A percentile compares a stretch with the other conserved stretches of the same genome.
Conservation (phyloP, 2,113 vertebrate genomes). For the Anguilla rostrata region DNA sequence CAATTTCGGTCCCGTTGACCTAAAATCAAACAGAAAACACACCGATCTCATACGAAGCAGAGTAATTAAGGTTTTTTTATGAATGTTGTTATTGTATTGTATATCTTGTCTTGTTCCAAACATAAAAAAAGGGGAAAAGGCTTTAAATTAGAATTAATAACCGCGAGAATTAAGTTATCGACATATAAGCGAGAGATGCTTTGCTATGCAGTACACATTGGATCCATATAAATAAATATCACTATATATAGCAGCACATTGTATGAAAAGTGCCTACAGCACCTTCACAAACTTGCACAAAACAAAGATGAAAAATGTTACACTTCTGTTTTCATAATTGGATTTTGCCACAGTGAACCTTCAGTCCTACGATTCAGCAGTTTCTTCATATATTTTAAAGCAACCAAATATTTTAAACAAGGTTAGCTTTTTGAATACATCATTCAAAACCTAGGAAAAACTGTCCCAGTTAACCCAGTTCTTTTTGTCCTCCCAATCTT, state of each 20-base stretch:
- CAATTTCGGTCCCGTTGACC: slow-evolving; percentile 97
- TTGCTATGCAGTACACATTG: too few relatives aligned
- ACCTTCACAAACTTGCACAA: neutral
- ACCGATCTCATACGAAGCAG: too few relatives aligned
- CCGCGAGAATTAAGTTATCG: too few relatives aligned
- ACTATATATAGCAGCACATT: neutral
- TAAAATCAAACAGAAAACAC: slow-evolving; percentile 53
- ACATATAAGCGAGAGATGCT: too few relatives aligned
- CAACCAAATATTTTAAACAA: neutral
- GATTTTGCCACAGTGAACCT: neutral
- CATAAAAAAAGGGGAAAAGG: too few relatives aligned
- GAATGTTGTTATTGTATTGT: too few relatives aligned
- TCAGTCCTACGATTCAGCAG: too few relatives aligned
- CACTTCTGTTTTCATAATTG: neutral
- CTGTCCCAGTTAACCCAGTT: neutral
- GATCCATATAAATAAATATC: too few relatives aligned
- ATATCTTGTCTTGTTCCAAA: too few relatives aligned
- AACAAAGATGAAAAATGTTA: neutral
- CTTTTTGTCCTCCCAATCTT: neutral
- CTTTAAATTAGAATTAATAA: too few relatives aligned
- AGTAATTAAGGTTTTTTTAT: too few relatives aligned
- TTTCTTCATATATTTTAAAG: neutral
- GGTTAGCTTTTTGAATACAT: neutral
- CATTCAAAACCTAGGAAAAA: neutral
- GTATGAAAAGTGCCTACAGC: neutral